Percentiles rank a stretch among this genome's conserved stretches.
phyloP scores from a whole-genome alignment of 2,888 invertebrate species.

The Crocallis elinguaria region DNA sequence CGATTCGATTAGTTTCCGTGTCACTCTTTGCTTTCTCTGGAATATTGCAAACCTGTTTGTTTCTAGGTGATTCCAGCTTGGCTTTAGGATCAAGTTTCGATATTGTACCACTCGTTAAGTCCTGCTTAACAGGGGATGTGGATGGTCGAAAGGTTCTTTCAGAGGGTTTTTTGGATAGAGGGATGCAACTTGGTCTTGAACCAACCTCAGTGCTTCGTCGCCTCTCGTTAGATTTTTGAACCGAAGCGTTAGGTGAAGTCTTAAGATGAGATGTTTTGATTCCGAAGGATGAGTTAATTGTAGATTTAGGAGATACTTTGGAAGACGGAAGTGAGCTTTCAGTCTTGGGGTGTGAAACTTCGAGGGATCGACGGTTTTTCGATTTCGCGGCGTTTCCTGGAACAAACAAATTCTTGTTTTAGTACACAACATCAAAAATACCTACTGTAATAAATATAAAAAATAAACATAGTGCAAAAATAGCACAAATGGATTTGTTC shows the following conservation, averaged over 20 bases:
- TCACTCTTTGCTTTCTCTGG: slow-evolving; percentile 76
- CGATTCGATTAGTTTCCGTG: slow-evolving; percentile 71
- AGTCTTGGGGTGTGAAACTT: slow-evolving; percentile 74
- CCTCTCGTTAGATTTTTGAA: slow-evolving; percentile 64
- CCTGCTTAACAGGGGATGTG: slow-evolving; percentile 70
- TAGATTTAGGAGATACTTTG: slow-evolving; percentile 75
- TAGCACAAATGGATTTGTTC: slow-evolving; percentile 20
- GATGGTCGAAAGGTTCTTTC: slow-evolving; percentile 64
- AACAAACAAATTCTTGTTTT: slow-evolving; percentile 58
- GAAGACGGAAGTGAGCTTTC: slow-evolving; percentile 79
- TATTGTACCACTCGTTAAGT: slow-evolving; percentile 56
- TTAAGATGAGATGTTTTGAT: slow-evolving; percentile 66
- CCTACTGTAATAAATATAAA: no score
- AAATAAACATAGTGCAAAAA: slow-evolving; percentile 27
- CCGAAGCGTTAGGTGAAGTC: slow-evolving; percentile 52
- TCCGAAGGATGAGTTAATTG: slow-evolving; percentile 69
- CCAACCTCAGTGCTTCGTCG: slow-evolving; percentile 67
- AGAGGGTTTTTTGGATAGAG: slow-evolving; percentile 69
- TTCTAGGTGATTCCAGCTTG: slow-evolving; percentile 63
- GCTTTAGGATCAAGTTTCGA: slow-evolving; percentile 61
- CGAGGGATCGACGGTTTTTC: slow-evolving; percentile 68
- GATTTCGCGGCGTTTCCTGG: slow-evolving; percentile 71
- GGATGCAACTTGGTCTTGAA: slow-evolving; percentile 74
- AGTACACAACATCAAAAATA: slow-evolving; percentile 16
- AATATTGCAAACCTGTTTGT: slow-evolving; percentile 61